These are phyloP conservation scores for Drosophila malerkotliana DNA, from an alignment of 1,140 invertebrate species.

Conservation along the genomic window DNA sequence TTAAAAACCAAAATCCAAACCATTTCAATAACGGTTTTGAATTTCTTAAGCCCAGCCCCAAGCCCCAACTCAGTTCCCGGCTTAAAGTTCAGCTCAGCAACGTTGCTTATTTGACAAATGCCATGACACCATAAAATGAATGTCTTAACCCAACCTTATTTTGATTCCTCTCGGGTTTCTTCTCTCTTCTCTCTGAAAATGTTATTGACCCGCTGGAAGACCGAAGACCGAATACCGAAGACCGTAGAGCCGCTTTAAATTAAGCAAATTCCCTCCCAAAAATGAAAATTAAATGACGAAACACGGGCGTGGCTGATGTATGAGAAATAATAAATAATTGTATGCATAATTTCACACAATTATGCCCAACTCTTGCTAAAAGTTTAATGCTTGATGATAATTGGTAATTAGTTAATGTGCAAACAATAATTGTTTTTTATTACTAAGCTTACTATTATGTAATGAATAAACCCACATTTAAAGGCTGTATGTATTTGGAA, in stretches of 20 bases:
- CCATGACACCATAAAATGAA: slow-evolving; percentile 41
- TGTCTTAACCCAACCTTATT: slow-evolving; percentile 33
- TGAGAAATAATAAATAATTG: slow-evolving; percentile 20
- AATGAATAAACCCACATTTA: too few species aligned
- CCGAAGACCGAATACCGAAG: too few species aligned
- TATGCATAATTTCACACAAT: slow-evolving; percentile 20
- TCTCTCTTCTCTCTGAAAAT: slow-evolving; percentile 6
- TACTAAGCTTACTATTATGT: too few species aligned
- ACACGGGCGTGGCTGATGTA: slow-evolving; percentile 23
- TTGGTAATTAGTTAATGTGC: slow-evolving; percentile 19
- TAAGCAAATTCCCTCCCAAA: slow-evolving; percentile 30
- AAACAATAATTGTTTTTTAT: neutral
- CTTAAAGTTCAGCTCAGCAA: slow-evolving; percentile 27
- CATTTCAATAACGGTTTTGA: slow-evolving; percentile 18
- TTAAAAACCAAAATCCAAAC: neutral
- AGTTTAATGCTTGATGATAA: neutral
- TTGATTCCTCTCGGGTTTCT: slow-evolving; percentile 5
- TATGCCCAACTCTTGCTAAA: too few species aligned
- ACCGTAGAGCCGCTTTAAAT: slow-evolving; percentile 21
- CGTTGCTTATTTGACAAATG: slow-evolving; percentile 43
- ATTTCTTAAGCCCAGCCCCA: slow-evolving; percentile 7
- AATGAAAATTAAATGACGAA: slow-evolving; percentile 51
- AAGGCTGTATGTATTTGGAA: too few species aligned
- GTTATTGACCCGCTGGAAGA: slow-evolving; percentile 60
- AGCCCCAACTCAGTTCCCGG: neutral